Conservation (phyloP, 2,888 invertebrate species). For the Acrobasis suavella region DNA sequence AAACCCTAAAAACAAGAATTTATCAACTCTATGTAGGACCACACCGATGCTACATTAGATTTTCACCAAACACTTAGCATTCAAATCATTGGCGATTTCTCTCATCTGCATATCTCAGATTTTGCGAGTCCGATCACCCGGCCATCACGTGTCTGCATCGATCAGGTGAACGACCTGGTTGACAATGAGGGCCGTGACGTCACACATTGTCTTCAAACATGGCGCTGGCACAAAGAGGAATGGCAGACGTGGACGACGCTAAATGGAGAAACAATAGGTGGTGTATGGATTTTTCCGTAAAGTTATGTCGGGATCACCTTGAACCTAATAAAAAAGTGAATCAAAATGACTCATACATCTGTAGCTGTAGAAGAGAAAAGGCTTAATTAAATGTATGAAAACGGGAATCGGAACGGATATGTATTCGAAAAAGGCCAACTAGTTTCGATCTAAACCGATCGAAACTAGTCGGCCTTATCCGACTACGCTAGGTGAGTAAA, state of each 20-base stretch:
- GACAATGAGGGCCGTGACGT: slow-evolving; percentile 16
- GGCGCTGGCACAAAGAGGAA: slow-evolving; percentile 10
- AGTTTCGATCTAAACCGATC: no score
- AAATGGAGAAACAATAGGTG: slow-evolving; percentile 14
- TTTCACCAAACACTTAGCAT: slow-evolving; percentile 19
- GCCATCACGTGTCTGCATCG: slow-evolving; percentile 8
- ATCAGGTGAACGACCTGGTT: slow-evolving; percentile 14
- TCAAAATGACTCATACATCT: no score
- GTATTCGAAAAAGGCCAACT: no score
- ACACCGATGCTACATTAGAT: not conserved
- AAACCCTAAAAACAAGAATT: no score
- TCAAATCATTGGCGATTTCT: slow-evolving; percentile 7
- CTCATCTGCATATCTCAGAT: slow-evolving; percentile 12
- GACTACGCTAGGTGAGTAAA: no score
- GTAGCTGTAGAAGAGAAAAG: no score
- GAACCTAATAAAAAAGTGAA: no score
- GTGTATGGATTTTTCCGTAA: slow-evolving; percentile 6
- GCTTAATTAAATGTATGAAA: no score
- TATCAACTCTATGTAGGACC: not conserved
- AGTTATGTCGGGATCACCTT: not conserved
- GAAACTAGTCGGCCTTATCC: no score
- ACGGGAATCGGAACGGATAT: no score
- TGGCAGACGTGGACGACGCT: slow-evolving; percentile 11
- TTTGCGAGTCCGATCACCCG: slow-evolving; percentile 11
- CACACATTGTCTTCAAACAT: slow-evolving; percentile 14